phyloP scores from a whole-genome alignment of 2,888 invertebrate genomes.

The Caenorhabditis auriculariae region DNA sequence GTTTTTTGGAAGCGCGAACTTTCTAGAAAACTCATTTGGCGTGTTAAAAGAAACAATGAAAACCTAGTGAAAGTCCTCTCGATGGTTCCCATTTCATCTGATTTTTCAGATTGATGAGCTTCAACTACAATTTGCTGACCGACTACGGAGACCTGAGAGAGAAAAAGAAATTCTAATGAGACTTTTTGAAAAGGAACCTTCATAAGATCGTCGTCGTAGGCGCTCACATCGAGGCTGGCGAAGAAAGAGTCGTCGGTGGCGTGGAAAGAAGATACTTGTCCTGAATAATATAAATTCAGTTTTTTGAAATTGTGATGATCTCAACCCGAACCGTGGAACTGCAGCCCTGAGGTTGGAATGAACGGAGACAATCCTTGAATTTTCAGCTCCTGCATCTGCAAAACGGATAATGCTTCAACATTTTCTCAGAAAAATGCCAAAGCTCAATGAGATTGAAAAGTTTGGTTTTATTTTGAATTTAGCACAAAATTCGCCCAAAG shows the following conservation, averaged over 20 bases:
- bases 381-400: too few relatives aligned
- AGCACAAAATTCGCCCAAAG: background rate
- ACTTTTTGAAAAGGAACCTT: slow-evolving; percentile 37
- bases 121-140: slow-evolving; percentile 53
- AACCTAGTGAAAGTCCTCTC: slow-evolving; percentile 35
- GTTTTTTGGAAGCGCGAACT: slow-evolving; percentile 50
- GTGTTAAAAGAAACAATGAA: too few relatives aligned
- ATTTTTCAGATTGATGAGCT: slow-evolving; percentile 54
- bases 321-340: slow-evolving; percentile 6
- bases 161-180: background rate
- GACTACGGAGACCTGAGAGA: slow-evolving; percentile 54
- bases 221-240: slow-evolving; percentile 52
- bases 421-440: too few relatives aligned
- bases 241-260: slow-evolving; percentile 52
- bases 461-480: background rate
- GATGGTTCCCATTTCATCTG: slow-evolving; percentile 53
- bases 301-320: too few relatives aligned
- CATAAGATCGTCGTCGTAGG: slow-evolving; percentile 54
- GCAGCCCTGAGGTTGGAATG: too few relatives aligned
- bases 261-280: slow-evolving; percentile 45
- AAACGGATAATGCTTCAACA: too few relatives aligned
- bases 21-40: slow-evolving; percentile 32
- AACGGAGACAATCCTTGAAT: too few relatives aligned
- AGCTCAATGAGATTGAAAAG: background rate
- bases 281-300: too few relatives aligned